phyloP scores from a whole-genome alignment of 2,888 invertebrate genomes.

The Drosophila picticornis region DNA sequence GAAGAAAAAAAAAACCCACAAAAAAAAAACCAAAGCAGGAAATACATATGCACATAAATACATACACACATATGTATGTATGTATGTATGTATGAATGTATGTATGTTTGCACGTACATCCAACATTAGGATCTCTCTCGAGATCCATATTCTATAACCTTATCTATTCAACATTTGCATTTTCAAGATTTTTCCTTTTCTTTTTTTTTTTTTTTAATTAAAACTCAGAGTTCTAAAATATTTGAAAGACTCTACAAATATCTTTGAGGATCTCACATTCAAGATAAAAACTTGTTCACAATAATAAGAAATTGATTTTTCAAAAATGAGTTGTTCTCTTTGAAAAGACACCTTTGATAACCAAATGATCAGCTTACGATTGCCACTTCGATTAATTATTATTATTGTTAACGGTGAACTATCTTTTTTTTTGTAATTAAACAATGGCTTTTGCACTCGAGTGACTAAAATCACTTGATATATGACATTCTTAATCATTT shows the following conservation, averaged over 20 bases:
- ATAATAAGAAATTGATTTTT: neutral
- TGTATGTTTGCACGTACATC: neutral
- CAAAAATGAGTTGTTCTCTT: neutral
- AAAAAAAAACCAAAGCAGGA: constrained; percentile 17
- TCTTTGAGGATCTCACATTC: neutral
- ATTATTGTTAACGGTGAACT: neutral
- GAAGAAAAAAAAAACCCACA: constrained; percentile 12
- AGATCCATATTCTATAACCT: neutral
- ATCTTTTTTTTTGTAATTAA: neutral
- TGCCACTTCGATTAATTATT: neutral
- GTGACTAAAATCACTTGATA: neutral
- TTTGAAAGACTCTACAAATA: neutral
- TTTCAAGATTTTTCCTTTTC: neutral
- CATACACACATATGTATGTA: neutral
- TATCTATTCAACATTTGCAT: neutral
- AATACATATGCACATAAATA: neutral
- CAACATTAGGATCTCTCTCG: no score
- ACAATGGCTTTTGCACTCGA: neutral
- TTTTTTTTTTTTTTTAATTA: neutral
- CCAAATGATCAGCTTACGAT: neutral
- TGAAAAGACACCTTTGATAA: no score
- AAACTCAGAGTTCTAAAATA: neutral
- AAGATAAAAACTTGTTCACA: neutral
- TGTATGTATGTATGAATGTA: neutral
- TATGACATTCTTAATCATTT: neutral